Evolutionary conservation across 2,888 invertebrate genomes (phyloP), one percentile per base, ranked within the genome.

Genomic region (Ichneumoninae sp.): DNA sequence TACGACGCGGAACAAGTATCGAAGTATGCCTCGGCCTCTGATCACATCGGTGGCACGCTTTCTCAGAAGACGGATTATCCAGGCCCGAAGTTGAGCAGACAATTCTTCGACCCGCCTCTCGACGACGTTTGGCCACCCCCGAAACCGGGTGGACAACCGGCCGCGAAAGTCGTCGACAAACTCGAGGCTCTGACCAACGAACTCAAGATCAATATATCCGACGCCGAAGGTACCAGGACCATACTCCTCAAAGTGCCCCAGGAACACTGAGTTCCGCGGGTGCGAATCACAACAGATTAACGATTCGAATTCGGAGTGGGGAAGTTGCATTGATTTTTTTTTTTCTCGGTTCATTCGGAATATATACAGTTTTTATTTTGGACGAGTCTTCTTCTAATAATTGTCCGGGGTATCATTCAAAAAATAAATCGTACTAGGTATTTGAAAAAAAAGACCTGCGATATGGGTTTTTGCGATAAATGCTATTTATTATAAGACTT

Each of bases 41-140:
- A 91, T 36, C 89, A 89, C 44, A 85, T 91, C 0, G 91, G 89
- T 7, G 91, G 91, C 6, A 90, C 89, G 86, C 88, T 91, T 40
- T 69, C 73, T 30, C 71, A 79, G 40, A 88, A 86, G 33, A 78
- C 86, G 13, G 89, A 90, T 40, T 78, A 74, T 65, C 78, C 78
- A 1, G 86, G 87, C 3, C 76, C 81, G 13, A 90, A 88, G 13
- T 30, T 87, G 22, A 82, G 71, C 60, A 85, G 88, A 71, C 89
- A 95, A 0, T 95, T 95, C 93, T 94, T 95, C 60, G 95, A 95
- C 90, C 94, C 95, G 4, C 95, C 95, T 3, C 94, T 95, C 76
- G 95, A 95, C 87, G 95, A 95, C 86, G 95, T 95, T 88, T 95
- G 95, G 95, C 95, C 95, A 0, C 95, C 95, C 0, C 95, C 95